These are phyloP conservation scores for Pristionchus entomophagus DNA, from an alignment of 2,888 invertebrate species.

Conservation along the genomic window DNA sequence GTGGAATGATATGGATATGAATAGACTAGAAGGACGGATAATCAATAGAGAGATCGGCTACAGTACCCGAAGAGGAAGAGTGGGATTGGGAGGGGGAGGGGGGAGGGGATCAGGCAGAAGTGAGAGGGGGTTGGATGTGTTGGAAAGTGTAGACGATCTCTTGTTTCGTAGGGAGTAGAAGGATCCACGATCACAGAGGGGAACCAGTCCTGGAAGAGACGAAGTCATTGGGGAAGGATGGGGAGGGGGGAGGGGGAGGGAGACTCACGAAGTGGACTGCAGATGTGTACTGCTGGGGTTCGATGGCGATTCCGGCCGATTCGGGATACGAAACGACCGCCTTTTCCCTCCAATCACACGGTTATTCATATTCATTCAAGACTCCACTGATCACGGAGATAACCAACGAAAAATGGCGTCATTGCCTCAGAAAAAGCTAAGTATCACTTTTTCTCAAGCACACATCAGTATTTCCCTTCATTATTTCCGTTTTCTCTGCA, in stretches of 20 bases:
- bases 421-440: no score
- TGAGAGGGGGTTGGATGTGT: slow-evolving; percentile 41
- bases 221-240: neutral
- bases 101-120: neutral
- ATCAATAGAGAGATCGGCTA: slow-evolving; percentile 14
- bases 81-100: neutral
- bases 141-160: slow-evolving; percentile 63
- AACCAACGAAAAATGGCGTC: no score
- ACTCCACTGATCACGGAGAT: no score
- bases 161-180: slow-evolving; percentile 54
- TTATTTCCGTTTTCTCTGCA: no score
- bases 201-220: slow-evolving; percentile 55
- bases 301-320: slow-evolving; percentile 60
- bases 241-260: neutral
- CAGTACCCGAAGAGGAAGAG: slow-evolving; percentile 8
- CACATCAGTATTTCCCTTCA: no score
- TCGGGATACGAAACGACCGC: slow-evolving; percentile 30
- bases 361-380: neutral
- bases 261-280: slow-evolving; percentile 54
- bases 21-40: neutral
- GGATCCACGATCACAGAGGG: slow-evolving; percentile 54
- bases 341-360: slow-evolving; percentile 13
- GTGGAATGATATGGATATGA: slow-evolving; percentile 24
- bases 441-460: no score
- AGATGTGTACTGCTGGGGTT: slow-evolving; percentile 59